Percentiles rank a stretch among this genome's conserved stretches.
These are phyloP conservation scores for Falcunculus frontatus DNA, from an alignment of 2,113 vertebrate species.

Conservation along the genomic window DNA sequence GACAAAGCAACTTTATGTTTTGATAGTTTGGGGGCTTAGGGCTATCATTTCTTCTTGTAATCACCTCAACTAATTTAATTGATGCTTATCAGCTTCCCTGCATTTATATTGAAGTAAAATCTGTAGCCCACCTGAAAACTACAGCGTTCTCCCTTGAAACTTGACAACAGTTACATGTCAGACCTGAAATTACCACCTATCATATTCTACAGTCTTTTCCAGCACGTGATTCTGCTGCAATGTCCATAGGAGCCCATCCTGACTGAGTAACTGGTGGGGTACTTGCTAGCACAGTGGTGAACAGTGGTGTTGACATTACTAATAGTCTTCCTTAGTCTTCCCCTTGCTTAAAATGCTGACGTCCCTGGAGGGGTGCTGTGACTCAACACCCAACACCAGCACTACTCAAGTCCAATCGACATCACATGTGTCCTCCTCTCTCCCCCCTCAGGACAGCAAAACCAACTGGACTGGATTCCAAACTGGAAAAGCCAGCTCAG, in stretches of 20 bases:
- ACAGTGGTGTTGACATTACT: background rate
- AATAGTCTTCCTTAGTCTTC: background rate
- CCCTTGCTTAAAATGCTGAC: background rate
- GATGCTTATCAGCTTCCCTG: background rate
- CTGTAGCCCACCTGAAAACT: background rate
- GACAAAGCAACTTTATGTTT: background rate
- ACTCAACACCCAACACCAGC: background rate
- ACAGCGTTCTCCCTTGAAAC: background rate
- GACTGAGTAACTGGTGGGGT: background rate
- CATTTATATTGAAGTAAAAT: background rate
- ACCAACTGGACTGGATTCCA: background rate
- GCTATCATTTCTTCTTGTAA: background rate
- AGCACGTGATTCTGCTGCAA: background rate
- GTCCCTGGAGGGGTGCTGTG: background rate
- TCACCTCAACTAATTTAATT: background rate
- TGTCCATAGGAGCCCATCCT: background rate
- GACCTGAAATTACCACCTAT: background rate
- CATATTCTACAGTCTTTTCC: background rate
- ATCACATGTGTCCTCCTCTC: background rate
- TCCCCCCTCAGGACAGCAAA: background rate
- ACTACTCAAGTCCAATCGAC: fast-evolving
- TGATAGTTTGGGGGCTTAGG: background rate
- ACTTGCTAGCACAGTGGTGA: background rate
- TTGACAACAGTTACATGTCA: background rate
- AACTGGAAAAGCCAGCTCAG: background rate